Evolutionary conservation across 2,888 invertebrate species (phyloP), one percentile per base, ranked within the genome.

Genomic region (Athalia rosae): DNA sequence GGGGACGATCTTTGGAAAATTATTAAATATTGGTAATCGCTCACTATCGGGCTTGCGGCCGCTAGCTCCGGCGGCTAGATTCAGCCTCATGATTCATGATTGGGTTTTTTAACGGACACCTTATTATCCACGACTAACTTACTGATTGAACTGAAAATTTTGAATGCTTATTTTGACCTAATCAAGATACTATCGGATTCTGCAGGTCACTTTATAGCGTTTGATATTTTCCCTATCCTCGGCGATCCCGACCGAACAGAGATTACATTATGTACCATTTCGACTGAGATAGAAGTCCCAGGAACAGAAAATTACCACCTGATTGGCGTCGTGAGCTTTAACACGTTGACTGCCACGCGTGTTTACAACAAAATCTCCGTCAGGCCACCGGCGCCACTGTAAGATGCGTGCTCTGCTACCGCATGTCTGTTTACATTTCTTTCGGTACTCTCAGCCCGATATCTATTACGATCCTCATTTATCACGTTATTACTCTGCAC

Each of bases 261-360:
- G n/a, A n/a, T n/a, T n/a, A n/a, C n/a, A 59, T n/a, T 59, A 59
- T 11, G 8, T 11, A n/a, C 59, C 59, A 59, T 59, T 59, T n/a
- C 59, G 15, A 59, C 59, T 59, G 59, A 59, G n/a, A 59, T 59
- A 9, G 59, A 59, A 59, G n/a, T 59, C 6, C 59, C 59, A 11
- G 59, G 5, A 8, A 13, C 59, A 59, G 7, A 59, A 59, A 59
- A 59, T n/a, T 59, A 59, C 59, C 59, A 59, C 59, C 59, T 8
- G 8, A n/a, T 59, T 59, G 59, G 59, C n/a, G 11, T 59, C n/a
- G n/a, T n/a, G n/a, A n/a, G n/a, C n/a, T 59, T 59, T n/a, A 76
- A 78, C 66, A 71, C 78, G 71, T 79, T 79, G 61, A 79, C 76
- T 78, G 79, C 78, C 76, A 50, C 76, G 64, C 71, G 78, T 62